These are phyloP conservation scores for Pogonus chalceus DNA, from an alignment of 1,140 invertebrate genomes.

Conservation along the genomic window DNA sequence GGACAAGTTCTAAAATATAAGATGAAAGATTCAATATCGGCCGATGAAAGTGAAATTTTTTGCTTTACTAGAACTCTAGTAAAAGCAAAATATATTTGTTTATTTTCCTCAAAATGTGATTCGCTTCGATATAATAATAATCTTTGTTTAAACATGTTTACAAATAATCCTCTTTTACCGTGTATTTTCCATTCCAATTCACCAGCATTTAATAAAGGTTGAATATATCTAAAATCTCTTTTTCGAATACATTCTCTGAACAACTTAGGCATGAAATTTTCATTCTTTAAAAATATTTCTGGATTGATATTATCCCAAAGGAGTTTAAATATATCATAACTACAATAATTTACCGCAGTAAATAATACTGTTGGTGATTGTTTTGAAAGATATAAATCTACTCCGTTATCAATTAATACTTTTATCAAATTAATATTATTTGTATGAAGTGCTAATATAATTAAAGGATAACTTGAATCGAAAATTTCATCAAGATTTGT, in stretches of 20 bases:
- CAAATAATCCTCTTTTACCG: not conserved
- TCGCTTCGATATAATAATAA: not conserved
- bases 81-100: not conserved
- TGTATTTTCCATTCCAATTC: not conserved
- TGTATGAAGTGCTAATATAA: not conserved
- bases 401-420: not conserved
- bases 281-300: not conserved
- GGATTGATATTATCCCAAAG: not conserved
- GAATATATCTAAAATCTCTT: not conserved
- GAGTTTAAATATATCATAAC: not conserved
- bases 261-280: not conserved
- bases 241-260: not conserved
- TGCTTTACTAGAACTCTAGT: not conserved
- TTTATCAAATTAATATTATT: not conserved
- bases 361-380: not conserved
- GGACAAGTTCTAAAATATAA: not conserved
- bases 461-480: too few species aligned
- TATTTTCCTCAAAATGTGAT: not conserved
- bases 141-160: not conserved
- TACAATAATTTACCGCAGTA: not conserved
- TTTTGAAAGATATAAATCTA: not conserved
- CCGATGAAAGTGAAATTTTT: not conserved
- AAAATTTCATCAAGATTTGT: not conserved
- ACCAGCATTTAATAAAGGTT: not conserved
- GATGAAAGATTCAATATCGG: not conserved